A percentile compares a stretch with the other conserved stretches of the same genome.
These are phyloP conservation scores for Zaprionus kolodkinae DNA, from an alignment of 1,140 invertebrate species.

Conservation along the genomic window DNA sequence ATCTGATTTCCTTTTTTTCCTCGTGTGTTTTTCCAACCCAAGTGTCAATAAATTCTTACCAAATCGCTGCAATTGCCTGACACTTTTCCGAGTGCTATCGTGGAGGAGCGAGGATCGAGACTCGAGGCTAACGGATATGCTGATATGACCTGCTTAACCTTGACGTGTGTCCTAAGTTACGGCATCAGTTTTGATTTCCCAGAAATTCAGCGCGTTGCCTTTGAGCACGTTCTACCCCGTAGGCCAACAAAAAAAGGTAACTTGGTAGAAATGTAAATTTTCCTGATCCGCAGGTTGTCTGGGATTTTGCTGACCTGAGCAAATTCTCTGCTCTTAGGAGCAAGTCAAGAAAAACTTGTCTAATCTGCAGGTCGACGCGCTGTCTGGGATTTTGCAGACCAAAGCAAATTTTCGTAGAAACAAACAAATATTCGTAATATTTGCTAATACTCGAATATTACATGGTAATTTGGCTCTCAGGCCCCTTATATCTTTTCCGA, in stretches of 20 bases:
- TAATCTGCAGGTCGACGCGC: constrained; percentile 46
- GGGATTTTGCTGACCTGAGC: constrained; percentile 26
- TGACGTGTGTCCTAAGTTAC: constrained; percentile 66
- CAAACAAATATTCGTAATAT: constrained; percentile 54
- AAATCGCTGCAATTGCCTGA: constrained; percentile 67
- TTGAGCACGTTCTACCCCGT: neutral
- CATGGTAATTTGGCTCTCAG: constrained; percentile 62
- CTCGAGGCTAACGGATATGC: constrained; percentile 43
- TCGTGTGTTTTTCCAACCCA: constrained; percentile 52
- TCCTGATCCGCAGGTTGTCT: constrained; percentile 44
- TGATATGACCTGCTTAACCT: constrained; percentile 20
- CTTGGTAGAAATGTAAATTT: neutral
- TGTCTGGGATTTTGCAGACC: constrained; percentile 56
- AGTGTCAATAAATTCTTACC: constrained; percentile 76
- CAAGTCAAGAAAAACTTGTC: constrained; percentile 41
- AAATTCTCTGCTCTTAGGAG: constrained; percentile 1
- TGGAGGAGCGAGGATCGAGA: no score
- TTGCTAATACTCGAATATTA: constrained; percentile 69
- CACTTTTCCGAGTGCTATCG: constrained; percentile 57
- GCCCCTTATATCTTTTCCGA: neutral
- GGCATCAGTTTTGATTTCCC: constrained; percentile 16
- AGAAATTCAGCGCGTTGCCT: constrained; percentile 9
- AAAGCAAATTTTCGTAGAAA: constrained; percentile 63
- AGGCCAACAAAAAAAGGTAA: neutral
- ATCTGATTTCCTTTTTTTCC: neutral